Evolutionary conservation across 2,888 invertebrate genomes (phyloP).

Genomic region (Microplitis manilae): DNA sequence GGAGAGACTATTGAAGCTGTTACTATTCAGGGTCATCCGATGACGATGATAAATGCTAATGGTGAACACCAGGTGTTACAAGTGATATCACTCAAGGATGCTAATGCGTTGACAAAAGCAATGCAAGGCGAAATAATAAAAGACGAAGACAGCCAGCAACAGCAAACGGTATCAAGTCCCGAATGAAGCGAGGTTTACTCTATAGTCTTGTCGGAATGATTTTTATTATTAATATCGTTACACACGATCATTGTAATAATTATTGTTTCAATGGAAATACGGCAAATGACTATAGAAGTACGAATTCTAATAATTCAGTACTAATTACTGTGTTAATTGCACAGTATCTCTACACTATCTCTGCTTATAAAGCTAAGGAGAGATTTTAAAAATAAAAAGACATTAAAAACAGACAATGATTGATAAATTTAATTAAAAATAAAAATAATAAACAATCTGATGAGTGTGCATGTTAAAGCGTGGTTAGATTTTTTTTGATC

Average conservation of each 20-base stretch:
- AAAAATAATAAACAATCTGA: slow-evolving; percentile 27
- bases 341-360: neutral
- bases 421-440: slow-evolving; percentile 43
- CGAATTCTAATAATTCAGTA: neutral
- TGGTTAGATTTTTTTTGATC: slow-evolving; percentile 45
- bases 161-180: slow-evolving; percentile 72
- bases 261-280: neutral
- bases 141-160: slow-evolving; percentile 69
- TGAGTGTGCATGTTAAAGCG: slow-evolving; percentile 48
- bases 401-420: slow-evolving; percentile 35
- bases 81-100: slow-evolving; percentile 89
- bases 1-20: slow-evolving; percentile 84
- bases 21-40: slow-evolving; percentile 84
- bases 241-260: neutral
- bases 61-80: slow-evolving; percentile 86
- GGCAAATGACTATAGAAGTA: neutral
- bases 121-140: slow-evolving; percentile 76
- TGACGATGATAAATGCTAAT: slow-evolving; percentile 80
- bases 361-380: neutral
- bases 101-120: slow-evolving; percentile 85
- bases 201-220: slow-evolving; percentile 19
- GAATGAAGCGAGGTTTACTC: slow-evolving; percentile 58
- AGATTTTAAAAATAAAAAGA: slow-evolving; percentile 14
- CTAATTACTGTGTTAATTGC: neutral
- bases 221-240: neutral